These are phyloP conservation scores for Oreochromis aureus DNA, from an alignment of 2,113 vertebrate species.

Conservation along the genomic window DNA sequence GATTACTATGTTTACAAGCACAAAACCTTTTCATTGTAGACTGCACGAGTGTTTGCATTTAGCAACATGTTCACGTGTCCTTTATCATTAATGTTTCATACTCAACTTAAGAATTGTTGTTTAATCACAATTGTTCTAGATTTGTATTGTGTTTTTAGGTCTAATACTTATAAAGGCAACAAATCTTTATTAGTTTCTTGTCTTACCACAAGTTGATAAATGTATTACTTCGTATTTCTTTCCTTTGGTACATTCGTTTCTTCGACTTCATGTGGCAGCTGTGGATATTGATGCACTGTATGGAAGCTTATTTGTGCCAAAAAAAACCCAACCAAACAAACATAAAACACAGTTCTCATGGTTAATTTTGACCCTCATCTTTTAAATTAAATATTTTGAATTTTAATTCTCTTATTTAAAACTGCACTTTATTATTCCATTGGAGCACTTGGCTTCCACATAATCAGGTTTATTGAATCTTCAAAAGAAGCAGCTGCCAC, in stretches of 20 bases:
- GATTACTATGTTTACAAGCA: constrained; percentile 15
- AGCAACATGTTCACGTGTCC: background rate
- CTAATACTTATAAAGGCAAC: constrained; percentile 31
- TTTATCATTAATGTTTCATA: constrained; percentile 9
- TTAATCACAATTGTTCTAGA: background rate
- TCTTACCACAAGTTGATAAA: constrained; percentile 16
- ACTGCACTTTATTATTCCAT: background rate
- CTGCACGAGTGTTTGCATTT: background rate
- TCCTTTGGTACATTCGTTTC: background rate
- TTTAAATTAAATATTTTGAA: background rate
- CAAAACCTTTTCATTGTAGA: constrained; percentile 10
- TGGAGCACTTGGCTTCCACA: background rate
- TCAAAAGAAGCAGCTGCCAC: background rate
- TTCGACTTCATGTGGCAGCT: background rate
- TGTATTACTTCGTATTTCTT: background rate
- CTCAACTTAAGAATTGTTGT: constrained; percentile 2
- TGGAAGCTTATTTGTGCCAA: background rate
- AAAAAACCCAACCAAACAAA: background rate
- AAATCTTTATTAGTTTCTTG: constrained; percentile 6
- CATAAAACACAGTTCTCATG: background rate
- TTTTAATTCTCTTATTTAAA: background rate
- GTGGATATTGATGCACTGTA: background rate
- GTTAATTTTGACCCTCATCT: background rate
- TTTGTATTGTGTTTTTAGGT: constrained; percentile 45
- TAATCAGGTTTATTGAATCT: background rate